Evolutionary conservation across 2,113 vertebrate species (phyloP), one percentile per base, ranked within the genome.

Genomic region (Thunnus maccoyii): DNA sequence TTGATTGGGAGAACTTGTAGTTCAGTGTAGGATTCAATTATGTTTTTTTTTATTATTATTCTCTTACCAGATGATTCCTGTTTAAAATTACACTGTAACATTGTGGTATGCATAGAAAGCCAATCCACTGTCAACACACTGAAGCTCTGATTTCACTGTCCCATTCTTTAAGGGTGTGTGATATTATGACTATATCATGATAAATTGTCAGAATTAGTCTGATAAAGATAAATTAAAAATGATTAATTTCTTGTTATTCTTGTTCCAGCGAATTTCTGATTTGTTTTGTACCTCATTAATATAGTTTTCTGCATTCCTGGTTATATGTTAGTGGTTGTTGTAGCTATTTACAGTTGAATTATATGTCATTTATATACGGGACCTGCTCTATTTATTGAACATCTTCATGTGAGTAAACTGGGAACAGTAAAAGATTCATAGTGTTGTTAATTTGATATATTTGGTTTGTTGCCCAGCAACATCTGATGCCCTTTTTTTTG

Each of bases 1-100:
- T 22, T 30, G 66, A 67, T 13, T 15, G 57, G 51, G 16, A 2
- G 54, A 67, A 27, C 27, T 73, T 80, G 20, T 22, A 57, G 57
- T 84, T 68, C 25, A 82, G 41, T 1, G 5, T 18, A 58, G 36
- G 18, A 77, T 65, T 56, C 6, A 9, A 7, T 62, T 52, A 20
- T 41, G 12, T 17, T 57, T 54, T 55, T 76, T 58, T 41, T 36
- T 36, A 5, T 6, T 4, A 32, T 4, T 9, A 60, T 65, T 20
- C 2, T 4, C 13, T 54, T 22, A 72, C 17, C 20, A 64, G 6
- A 47, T 74, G 20, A 54, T 61, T 58, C 12, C 20, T 76, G 64
- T 58, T 73, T 27, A 4, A 77, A 76, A 76, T 62, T 8, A 20
- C 12, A 18, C 6, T 44, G 18, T 51, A 22, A 48, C 18, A 15